Evolutionary conservation across 2,888 invertebrate genomes (phyloP), one percentile per base, ranked within the genome.

Genomic region (Labia minor): DNA sequence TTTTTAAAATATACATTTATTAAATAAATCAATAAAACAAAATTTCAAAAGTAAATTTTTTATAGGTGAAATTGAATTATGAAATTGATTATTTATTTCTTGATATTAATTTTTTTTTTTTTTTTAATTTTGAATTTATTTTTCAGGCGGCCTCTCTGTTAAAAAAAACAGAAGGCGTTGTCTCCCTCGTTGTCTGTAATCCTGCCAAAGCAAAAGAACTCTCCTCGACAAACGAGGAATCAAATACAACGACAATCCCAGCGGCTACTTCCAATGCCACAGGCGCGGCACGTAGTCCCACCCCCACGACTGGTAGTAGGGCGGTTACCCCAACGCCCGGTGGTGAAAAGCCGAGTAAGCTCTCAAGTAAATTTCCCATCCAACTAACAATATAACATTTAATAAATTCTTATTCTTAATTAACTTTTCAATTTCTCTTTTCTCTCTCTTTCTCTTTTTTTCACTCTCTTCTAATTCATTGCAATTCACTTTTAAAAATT

Each of bases 81-180:
- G n/a, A n/a, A n/a, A n/a, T n/a, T n/a, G n/a, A n/a, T n/a, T n/a
- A n/a, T n/a, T n/a, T n/a, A n/a, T n/a, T n/a, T n/a, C n/a, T n/a
- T n/a, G n/a, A n/a, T n/a, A n/a, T n/a, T n/a, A n/a, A n/a, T n/a
- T n/a, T n/a, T n/a, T n/a, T n/a, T n/a, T n/a, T n/a, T n/a, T n/a
- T n/a, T n/a, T n/a, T n/a, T n/a, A n/a, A n/a, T n/a, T n/a, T n/a
- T n/a, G n/a, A n/a, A n/a, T n/a, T n/a, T n/a, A n/a, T n/a, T n/a
- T 76, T 72, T 63, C 73, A 94, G 93, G 93, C 93, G 19, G 90
- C 91, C 62, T 85, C 85, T 21, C 82, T 92, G 72, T 78, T 95
- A 67, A 94, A 93, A 76, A 87, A 91, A 74, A 88, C 91, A 0
- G 92, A 94, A 76, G 94, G 94, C 11, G 84, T 92, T 14, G 90